Conservation (phyloP, 2,888 invertebrate genomes). For the Sepiola atlantica region DNA sequence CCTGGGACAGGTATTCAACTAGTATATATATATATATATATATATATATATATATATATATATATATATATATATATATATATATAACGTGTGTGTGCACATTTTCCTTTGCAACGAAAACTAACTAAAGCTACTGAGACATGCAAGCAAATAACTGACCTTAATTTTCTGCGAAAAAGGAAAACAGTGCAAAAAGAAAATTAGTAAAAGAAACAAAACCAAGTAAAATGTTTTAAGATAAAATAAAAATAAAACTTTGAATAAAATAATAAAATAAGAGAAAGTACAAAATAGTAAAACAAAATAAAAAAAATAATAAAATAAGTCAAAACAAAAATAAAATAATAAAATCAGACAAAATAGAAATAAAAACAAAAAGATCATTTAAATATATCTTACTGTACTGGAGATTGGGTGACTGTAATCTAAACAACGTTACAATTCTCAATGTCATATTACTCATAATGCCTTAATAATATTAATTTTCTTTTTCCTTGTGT, state of each 20-base stretch:
- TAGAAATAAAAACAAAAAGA: too few relatives aligned
- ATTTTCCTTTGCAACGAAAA: neutral
- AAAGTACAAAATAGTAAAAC: neutral
- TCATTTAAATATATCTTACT: too few relatives aligned
- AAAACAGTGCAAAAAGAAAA: neutral
- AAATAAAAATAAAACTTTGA: neutral
- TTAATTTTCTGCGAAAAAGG: neutral
- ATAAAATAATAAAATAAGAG: neutral
- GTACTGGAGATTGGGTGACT: too few relatives aligned
- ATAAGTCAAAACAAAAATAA: too few relatives aligned
- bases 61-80: neutral
- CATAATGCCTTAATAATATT: too few relatives aligned
- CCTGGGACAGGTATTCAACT: too few relatives aligned
- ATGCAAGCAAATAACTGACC: neutral
- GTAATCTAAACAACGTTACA: too few relatives aligned
- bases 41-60: neutral
- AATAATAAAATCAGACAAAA: too few relatives aligned
- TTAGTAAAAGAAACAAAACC: neutral
- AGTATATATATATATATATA: too few relatives aligned
- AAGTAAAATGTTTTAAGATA: neutral
- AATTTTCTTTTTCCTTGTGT: too few relatives aligned
- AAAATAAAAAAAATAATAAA: neutral
- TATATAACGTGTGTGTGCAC: neutral
- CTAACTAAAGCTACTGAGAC: neutral
- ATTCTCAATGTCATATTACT: too few relatives aligned